Evolutionary conservation across 2,113 vertebrate genomes (phyloP).

Genomic region (Gnathonemus longibarbis): DNA sequence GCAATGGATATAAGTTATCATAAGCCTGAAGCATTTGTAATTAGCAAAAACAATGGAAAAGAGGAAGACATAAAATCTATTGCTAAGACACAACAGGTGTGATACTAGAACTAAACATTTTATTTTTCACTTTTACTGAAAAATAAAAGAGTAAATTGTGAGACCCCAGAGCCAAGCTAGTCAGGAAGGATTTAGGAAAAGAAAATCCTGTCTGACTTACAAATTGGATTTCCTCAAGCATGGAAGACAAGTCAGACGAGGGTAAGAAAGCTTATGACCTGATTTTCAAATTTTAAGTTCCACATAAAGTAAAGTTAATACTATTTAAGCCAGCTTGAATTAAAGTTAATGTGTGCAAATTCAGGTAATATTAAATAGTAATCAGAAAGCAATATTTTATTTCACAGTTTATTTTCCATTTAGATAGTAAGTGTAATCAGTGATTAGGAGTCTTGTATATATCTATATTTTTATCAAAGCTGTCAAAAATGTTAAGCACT

Average conservation of each 20-base stretch:
- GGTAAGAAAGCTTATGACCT: neutral
- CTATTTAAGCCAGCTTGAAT: neutral
- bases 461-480: neutral
- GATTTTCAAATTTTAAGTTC: neutral
- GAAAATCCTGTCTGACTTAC: neutral
- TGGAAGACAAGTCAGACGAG: neutral
- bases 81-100: neutral
- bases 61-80: neutral
- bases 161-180: neutral
- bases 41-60: neutral
- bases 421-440: neutral
- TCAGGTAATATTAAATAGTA: neutral
- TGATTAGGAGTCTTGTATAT: neutral
- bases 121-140: neutral
- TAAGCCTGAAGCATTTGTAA: neutral
- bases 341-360: neutral
- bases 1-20: neutral
- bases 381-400: neutral
- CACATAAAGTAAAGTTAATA: neutral
- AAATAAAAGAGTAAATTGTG: neutral
- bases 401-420: neutral
- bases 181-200: neutral
- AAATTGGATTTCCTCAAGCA: neutral
- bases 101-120: neutral
- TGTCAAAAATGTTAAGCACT: neutral